Evolutionary conservation across 2,797 vertebrate genomes (phyloP), one percentile per base, ranked within the genome.

Genomic region (Xyrichtys novacula): DNA sequence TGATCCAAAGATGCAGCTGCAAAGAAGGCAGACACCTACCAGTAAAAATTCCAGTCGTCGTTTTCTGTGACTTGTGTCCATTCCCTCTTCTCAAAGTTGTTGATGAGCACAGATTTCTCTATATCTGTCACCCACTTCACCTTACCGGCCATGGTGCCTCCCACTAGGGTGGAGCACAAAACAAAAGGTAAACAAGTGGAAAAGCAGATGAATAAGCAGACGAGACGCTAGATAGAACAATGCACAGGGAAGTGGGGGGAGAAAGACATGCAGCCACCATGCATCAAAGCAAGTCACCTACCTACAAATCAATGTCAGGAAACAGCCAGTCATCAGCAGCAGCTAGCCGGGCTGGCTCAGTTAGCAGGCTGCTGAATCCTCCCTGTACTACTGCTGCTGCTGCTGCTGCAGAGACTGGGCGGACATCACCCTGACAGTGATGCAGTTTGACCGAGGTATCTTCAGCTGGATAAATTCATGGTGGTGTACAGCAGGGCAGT

Each of bases 21-120:
- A n/a, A 9, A 47, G 6, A 4, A 8, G 4, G 63, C 11, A 32
- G 49, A 71, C 71, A 70, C 87, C 22, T 73, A 97, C 98, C 98
- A 99, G 91, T 99, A 99, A 83, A 99, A 98, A 82, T 99, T 99
- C 98, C 98, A 99, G 72, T 99, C 98, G 52, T 98, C 97, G 38
- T 85, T 98, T 68, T 98, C 97, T 1, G 96, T 85, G 62, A 98
- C 98, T 71, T 95, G 97, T 59, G 95, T 62, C 98, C 98, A 99
- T 65, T 97, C 97, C 86, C 98, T 95, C 88, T 99, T 99, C 83
- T 99, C 98, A 71, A 99, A 99, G 93, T 99, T 99, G 85, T 99
- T 99, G 88, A 99, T 95, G 59, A 99, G 93, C 86, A 99, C 98
- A 0, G 97, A 98, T 83, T 99, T 99, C 89, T 99, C 97, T 44